phyloP scores from a whole-genome alignment of 1,140 invertebrate species.

The silkworm (Bombyx mori) region ASM3026992v2 NC_085133.1:5103501-5104000 shows the following conservation, averaged over 20 bases:
- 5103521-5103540: not conserved
- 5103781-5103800: constrained; percentile 43
- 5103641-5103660: too few species aligned
- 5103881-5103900: constrained; percentile 51
- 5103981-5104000: constrained; percentile 27
- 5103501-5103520: constrained; percentile 49
- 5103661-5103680: too few species aligned
- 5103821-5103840: constrained; percentile 39
- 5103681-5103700: too few species aligned
- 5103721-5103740: constrained; percentile 20
- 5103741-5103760: constrained; percentile 16
- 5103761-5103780: constrained; percentile 62
- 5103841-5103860: constrained; percentile 29
- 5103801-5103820: constrained; percentile 71
- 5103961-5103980: constrained; percentile 64
- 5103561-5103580: too few species aligned
- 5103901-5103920: constrained; percentile 71
- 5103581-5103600: not conserved
- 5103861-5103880: constrained; percentile 36
- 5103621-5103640: too few species aligned
- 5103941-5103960: constrained; percentile 69
- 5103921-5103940: constrained; percentile 56
- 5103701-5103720: too few species aligned
- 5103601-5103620: too few species aligned
- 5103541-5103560: too few species aligned